phyloP scores from a whole-genome alignment of 2,113 vertebrate species.

The Aix galericulata region DNA sequence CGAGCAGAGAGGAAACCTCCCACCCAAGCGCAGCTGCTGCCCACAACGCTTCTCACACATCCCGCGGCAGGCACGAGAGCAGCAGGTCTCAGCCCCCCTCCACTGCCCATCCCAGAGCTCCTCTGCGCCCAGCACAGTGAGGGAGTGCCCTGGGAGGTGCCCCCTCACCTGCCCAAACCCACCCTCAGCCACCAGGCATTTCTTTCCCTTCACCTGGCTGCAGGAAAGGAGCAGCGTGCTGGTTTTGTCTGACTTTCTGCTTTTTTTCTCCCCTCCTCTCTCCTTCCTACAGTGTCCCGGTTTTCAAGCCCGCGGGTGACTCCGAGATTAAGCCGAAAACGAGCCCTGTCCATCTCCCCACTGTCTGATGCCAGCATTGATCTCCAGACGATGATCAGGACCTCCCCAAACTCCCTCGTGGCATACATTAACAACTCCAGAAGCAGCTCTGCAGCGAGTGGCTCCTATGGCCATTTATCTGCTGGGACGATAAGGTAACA shows the following conservation, averaged over 20 bases:
- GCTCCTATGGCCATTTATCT: constrained; percentile 96
- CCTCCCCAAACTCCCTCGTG: constrained; percentile 97
- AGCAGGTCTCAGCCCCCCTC: neutral
- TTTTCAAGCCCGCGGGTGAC: constrained; percentile 95
- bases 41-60: neutral
- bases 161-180: neutral
- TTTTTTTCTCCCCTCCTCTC: neutral
- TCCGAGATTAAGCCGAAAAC: constrained; percentile 91
- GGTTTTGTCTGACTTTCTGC: neutral
- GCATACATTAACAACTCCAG: constrained; percentile 98
- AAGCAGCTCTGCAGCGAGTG: constrained; percentile 96
- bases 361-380: constrained; percentile 98
- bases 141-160: neutral
- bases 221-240: neutral
- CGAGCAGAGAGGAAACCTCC: neutral
- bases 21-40: neutral
- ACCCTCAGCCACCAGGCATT: neutral
- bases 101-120: neutral
- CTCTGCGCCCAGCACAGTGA: neutral
- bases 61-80: neutral
- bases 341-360: constrained; percentile 94
- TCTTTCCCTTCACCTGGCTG: neutral
- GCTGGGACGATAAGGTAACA: constrained; percentile 92
- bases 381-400: constrained; percentile 98
- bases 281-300: constrained; percentile 85